Conservation (phyloP, 2,888 invertebrate species). For the Hydrotaea diabolus region DNA sequence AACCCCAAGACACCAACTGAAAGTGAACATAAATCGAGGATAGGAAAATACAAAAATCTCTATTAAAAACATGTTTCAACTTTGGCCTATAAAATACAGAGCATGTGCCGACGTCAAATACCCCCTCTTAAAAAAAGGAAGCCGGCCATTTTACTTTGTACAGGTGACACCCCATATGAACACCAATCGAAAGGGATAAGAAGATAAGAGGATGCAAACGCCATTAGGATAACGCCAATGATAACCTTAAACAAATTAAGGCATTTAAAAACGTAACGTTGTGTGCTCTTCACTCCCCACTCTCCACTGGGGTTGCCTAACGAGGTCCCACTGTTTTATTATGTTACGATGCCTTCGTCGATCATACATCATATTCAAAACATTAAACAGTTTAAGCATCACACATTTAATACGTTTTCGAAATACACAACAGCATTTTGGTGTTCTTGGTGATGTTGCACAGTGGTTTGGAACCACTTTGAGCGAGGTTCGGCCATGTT, state of each 20-base stretch:
- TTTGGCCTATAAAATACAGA: slow-evolving; percentile 23
- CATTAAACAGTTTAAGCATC: slow-evolving; percentile 34
- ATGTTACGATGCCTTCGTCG: not conserved
- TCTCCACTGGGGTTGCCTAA: not conserved
- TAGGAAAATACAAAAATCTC: slow-evolving; percentile 15
- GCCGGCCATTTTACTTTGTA: not conserved
- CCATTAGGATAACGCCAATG: not conserved
- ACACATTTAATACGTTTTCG: slow-evolving; percentile 6
- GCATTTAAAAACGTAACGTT: not conserved
- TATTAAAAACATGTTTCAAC: slow-evolving; percentile 10
- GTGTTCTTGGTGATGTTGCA: not conserved
- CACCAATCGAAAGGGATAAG: not conserved
- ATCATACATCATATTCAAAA: slow-evolving; percentile 38
- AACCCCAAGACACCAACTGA: not conserved
- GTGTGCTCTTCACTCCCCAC: no score
- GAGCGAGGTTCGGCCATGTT: no score
- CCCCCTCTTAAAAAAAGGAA: not conserved
- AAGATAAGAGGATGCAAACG: not conserved
- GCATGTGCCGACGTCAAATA: not conserved
- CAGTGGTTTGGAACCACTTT: no score
- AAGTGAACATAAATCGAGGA: not conserved
- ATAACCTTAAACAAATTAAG: not conserved
- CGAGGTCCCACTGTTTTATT: not conserved
- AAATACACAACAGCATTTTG: slow-evolving; percentile 1
- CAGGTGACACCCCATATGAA: not conserved